Percentiles rank a stretch among this genome's conserved stretches.
Evolutionary conservation across 2,797 vertebrate species (phyloP).

Genomic region (Phataginus tricuspis): DNA sequence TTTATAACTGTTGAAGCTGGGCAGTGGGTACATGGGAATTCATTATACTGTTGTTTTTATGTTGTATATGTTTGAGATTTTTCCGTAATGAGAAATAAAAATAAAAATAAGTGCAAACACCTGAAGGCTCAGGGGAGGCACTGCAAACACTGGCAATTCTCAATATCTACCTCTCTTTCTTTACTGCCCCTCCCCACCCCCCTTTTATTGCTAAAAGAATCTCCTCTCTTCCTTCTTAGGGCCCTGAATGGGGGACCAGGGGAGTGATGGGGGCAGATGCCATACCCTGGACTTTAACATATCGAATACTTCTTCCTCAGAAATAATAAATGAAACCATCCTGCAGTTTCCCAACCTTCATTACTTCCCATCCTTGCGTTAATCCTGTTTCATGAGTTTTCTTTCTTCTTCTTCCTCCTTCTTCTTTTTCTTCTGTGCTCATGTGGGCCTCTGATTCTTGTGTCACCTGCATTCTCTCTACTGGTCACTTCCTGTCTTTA

Average conservation of each 20-base stretch:
- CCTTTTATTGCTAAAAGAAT: too few species aligned
- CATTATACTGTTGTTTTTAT: not conserved
- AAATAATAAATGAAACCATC: not conserved
- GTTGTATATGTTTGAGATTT: not conserved
- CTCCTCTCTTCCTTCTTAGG: not conserved
- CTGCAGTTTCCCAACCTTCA: not conserved
- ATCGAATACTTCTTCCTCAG: not conserved
- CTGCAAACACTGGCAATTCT: not conserved
- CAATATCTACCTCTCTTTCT: not conserved
- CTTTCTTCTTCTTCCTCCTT: not conserved
- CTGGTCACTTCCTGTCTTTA: not conserved
- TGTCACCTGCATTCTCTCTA: not conserved
- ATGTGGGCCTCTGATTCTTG: not conserved
- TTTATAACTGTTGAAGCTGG: not conserved
- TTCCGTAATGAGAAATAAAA: not conserved
- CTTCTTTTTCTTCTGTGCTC: not conserved
- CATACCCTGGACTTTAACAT: not conserved
- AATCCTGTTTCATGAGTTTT: not conserved
- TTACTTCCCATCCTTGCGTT: not conserved
- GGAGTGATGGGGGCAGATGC: too few species aligned
- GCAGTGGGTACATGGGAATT: not conserved
- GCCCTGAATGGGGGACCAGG: not conserved
- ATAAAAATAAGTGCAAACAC: not conserved
- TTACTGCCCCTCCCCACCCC: not conserved
- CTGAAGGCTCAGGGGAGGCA: not conserved